phyloP scores from a whole-genome alignment of 2,888 invertebrate genomes.

The Ichneumoninae sp. region DNA sequence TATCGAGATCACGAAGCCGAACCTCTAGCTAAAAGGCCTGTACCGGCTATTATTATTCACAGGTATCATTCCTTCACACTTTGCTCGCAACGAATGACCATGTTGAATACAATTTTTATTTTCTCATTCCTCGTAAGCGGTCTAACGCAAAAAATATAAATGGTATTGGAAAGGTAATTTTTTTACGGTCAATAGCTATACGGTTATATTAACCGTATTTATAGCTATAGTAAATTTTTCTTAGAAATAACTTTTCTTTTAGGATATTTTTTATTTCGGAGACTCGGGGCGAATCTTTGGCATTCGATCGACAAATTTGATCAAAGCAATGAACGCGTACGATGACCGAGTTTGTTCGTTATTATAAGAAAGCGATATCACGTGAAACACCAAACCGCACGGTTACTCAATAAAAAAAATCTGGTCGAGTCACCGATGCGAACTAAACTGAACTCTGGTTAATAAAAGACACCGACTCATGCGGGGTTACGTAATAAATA shows the following conservation, averaged over 20 bases:
- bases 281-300: neutral
- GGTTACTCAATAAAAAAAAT: neutral
- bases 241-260: neutral
- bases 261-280: neutral
- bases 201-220: no score
- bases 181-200: no score
- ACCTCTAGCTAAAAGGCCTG: slow-evolving; percentile 42
- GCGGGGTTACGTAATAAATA: neutral
- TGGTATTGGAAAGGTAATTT: neutral
- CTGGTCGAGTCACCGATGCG: neutral
- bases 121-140: neutral
- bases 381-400: neutral
- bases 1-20: slow-evolving; percentile 54
- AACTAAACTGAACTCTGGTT: neutral
- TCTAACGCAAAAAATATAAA: neutral
- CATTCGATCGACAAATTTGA: neutral
- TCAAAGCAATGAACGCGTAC: neutral
- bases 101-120: neutral
- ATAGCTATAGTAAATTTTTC: neutral
- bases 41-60: slow-evolving; percentile 35
- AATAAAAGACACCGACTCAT: neutral
- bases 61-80: slow-evolving; percentile 5
- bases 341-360: neutral
- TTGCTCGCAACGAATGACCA: neutral
- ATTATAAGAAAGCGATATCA: neutral